Conservation (phyloP, 2,888 invertebrate species). For the Monochamus alternatus region DNA sequence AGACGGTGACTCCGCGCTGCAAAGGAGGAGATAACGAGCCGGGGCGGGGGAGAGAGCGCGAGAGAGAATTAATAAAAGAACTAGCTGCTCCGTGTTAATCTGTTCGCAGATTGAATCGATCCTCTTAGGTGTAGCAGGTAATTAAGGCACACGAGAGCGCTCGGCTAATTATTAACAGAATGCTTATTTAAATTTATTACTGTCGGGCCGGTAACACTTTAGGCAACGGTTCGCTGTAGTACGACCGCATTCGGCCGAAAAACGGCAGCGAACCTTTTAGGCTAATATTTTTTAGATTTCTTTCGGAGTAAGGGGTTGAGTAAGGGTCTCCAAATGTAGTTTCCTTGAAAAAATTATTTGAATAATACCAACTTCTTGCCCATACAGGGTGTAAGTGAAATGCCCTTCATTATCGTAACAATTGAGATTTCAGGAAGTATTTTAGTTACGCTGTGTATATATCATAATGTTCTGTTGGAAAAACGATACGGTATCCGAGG, state of each 20-base stretch:
- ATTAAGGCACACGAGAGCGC: slow-evolving; percentile 39
- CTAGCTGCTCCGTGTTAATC: slow-evolving; percentile 21
- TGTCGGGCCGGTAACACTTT: slow-evolving; percentile 37
- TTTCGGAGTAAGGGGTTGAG: too few species aligned
- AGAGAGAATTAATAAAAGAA: slow-evolving; percentile 35
- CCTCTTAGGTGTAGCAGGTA: slow-evolving; percentile 35
- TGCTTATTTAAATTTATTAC: slow-evolving; percentile 48
- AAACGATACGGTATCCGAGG: too few species aligned
- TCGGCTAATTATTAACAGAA: slow-evolving; percentile 46
- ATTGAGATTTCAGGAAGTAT: too few species aligned
- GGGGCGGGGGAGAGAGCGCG: slow-evolving; percentile 20
- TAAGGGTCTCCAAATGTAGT: too few species aligned
- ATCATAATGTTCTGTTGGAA: too few species aligned
- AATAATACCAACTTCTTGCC: too few species aligned
- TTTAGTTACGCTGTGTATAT: too few species aligned
- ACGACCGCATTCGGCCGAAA: neutral
- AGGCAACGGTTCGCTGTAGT: slow-evolving; percentile 1
- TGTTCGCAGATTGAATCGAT: slow-evolving; percentile 37
- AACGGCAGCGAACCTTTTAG: neutral
- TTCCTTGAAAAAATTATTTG: neutral
- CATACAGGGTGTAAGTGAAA: too few species aligned
- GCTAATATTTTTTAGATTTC: neutral
- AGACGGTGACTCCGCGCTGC: neutral
- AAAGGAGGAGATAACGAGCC: slow-evolving; percentile 22
- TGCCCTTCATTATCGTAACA: too few species aligned